These are phyloP conservation scores for Caenorhabditis inopinata DNA, from an alignment of 1,140 invertebrate species.

Conservation along the genomic window DNA sequence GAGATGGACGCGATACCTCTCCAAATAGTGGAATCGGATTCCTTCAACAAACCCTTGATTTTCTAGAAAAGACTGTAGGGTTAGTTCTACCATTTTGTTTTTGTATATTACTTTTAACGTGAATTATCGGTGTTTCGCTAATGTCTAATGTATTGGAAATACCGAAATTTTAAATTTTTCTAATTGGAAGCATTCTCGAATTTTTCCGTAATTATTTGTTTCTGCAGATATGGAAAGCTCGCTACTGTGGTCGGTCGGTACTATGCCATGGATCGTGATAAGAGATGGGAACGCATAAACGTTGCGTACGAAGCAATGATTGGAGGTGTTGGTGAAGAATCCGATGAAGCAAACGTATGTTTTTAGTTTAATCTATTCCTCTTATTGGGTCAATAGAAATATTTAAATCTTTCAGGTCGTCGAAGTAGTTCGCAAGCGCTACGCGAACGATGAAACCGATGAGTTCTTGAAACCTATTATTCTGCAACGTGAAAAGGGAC, in stretches of 20 bases:
- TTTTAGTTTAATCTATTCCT: too few relatives aligned
- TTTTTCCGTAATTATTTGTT: too few relatives aligned
- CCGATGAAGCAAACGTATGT: slow-evolving; percentile 19
- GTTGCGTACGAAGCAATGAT: slow-evolving; percentile 70
- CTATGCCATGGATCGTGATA: slow-evolving; percentile 71
- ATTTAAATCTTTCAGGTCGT: slow-evolving; percentile 56
- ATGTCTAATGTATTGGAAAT: too few relatives aligned
- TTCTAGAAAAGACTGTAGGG: slow-evolving; percentile 47
- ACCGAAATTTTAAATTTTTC: too few relatives aligned
- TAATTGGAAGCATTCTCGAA: too few relatives aligned
- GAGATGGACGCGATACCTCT: slow-evolving; percentile 69
- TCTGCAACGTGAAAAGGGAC: slow-evolving; percentile 60
- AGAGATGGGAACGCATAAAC: slow-evolving; percentile 68
- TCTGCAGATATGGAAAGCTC: slow-evolving; percentile 67
- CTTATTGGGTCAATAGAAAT: too few relatives aligned
- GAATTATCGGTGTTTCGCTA: too few relatives aligned
- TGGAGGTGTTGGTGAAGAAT: slow-evolving; percentile 64
- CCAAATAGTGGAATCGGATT: slow-evolving; percentile 68
- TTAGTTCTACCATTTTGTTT: too few relatives aligned
- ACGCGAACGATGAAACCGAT: slow-evolving; percentile 66
- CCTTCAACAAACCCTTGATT: slow-evolving; percentile 61
- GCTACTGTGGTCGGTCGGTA: slow-evolving; percentile 69
- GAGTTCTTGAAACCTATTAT: slow-evolving; percentile 70
- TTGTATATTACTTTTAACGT: too few relatives aligned
- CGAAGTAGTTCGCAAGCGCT: slow-evolving; percentile 63